phyloP scores from a whole-genome alignment of 2,113 vertebrate species.

The Vulpes vulpes region DNA sequence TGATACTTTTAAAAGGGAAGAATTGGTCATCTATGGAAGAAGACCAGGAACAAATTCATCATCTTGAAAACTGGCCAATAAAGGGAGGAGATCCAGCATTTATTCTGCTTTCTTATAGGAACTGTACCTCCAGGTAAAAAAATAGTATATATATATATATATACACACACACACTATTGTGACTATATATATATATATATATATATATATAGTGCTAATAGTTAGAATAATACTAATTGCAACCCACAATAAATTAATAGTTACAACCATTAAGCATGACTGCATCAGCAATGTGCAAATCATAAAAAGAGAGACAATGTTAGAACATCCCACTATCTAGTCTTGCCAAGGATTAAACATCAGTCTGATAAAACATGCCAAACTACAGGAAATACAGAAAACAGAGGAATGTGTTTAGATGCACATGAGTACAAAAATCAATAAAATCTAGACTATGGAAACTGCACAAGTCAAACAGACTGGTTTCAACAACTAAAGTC shows the following conservation, averaged over 20 bases:
- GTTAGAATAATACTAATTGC: neutral
- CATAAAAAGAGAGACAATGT: neutral
- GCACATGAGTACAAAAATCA: neutral
- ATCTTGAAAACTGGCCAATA: neutral
- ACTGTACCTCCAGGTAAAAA: neutral
- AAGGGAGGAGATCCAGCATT: neutral
- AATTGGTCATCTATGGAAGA: neutral
- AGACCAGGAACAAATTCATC: neutral
- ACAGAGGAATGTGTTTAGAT: neutral
- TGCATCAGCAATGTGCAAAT: neutral
- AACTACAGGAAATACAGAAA: neutral
- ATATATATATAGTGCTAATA: neutral
- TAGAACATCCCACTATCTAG: neutral
- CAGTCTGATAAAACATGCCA: neutral
- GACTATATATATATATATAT: no score
- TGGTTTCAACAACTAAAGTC: neutral
- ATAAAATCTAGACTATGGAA: neutral
- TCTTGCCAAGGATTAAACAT: neutral
- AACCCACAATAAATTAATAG: neutral
- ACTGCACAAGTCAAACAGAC: neutral
- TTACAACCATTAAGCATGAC: neutral
- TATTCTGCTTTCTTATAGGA: neutral
- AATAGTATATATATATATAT: no score
- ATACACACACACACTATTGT: no score
- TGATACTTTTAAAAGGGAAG: neutral